Conservation (phyloP, 2,113 vertebrate species). For the Coracopsis vasa region DNA sequence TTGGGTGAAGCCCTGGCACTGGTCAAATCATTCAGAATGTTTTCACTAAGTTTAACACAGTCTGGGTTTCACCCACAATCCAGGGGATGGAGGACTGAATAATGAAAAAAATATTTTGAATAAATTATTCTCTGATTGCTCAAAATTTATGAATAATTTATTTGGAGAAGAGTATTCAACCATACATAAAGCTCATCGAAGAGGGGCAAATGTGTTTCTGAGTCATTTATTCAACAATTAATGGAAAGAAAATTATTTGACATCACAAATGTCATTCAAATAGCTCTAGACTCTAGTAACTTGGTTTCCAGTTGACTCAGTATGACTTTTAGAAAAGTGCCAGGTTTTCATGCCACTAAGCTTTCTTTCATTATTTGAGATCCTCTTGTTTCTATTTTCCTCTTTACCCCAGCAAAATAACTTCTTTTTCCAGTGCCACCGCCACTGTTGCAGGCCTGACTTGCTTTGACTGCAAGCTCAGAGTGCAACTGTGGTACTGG, state of each 20-base stretch:
- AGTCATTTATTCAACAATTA: constrained; percentile 57
- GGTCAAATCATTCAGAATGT: background rate
- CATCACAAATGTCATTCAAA: constrained; percentile 36
- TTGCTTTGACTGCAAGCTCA: background rate
- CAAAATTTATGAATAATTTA: constrained; percentile 53
- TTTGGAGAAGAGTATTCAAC: constrained; percentile 27
- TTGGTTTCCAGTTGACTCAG: constrained; percentile 40
- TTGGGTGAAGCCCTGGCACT: background rate
- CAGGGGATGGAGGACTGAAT: background rate
- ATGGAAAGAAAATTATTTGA: background rate
- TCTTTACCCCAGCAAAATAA: background rate
- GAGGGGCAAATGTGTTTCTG: constrained; percentile 33
- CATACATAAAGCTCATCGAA: constrained; percentile 18
- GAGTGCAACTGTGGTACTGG: background rate
- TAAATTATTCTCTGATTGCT: constrained; percentile 45
- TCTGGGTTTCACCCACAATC: background rate
- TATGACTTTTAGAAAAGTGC: constrained; percentile 21
- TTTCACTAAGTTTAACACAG: background rate
- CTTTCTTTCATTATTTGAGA: constrained; percentile 7
- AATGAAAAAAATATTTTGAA: constrained; percentile 43
- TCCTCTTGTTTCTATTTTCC: constrained; percentile 11
- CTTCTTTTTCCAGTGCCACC: background rate
- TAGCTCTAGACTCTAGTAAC: constrained; percentile 6
- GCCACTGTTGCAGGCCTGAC: background rate
- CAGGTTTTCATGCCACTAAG: constrained; percentile 24